Evolutionary conservation across 2,888 invertebrate genomes (phyloP).

Genomic region (Ecdyonurus torrentis): DNA sequence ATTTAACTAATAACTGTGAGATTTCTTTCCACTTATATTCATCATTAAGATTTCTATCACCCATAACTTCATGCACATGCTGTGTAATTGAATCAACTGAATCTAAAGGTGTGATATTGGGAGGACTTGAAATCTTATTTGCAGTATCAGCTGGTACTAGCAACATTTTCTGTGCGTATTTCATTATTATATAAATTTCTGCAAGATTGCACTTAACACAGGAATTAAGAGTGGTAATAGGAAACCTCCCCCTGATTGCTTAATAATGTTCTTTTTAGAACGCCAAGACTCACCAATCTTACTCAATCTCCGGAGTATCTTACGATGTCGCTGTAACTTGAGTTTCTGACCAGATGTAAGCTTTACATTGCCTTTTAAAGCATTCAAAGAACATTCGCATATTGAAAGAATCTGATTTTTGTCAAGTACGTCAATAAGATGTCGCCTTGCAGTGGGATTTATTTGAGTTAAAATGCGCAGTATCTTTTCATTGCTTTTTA

Average conservation of each 20-base stretch:
- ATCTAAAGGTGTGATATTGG: not conserved
- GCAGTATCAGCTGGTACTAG: not conserved
- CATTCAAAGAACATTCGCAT: not conserved
- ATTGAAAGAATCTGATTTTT: not conserved
- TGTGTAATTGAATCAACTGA: not conserved
- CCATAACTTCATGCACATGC: not conserved
- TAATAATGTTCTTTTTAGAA: not conserved
- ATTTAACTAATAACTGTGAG: not conserved
- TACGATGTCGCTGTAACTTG: not conserved
- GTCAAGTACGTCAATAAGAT: not conserved
- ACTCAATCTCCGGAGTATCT: not conserved
- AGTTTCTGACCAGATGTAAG: not conserved
- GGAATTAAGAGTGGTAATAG: not conserved
- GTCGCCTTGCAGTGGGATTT: not conserved
- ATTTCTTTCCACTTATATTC: not conserved
- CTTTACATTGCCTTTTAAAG: not conserved
- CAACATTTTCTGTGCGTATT: constrained; percentile 2
- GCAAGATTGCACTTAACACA: not conserved
- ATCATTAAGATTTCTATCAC: not conserved
- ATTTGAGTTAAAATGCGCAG: not conserved
- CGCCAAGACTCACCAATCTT: not conserved
- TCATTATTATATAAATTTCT: not conserved
- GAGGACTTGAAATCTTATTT: too few relatives aligned
- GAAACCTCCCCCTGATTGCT: not conserved
- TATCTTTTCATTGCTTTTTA: not conserved